Evolutionary conservation across 53 echinoderm and acorn worm genomes (phyloP).

Genomic region (Henricia sp.): DNA sequence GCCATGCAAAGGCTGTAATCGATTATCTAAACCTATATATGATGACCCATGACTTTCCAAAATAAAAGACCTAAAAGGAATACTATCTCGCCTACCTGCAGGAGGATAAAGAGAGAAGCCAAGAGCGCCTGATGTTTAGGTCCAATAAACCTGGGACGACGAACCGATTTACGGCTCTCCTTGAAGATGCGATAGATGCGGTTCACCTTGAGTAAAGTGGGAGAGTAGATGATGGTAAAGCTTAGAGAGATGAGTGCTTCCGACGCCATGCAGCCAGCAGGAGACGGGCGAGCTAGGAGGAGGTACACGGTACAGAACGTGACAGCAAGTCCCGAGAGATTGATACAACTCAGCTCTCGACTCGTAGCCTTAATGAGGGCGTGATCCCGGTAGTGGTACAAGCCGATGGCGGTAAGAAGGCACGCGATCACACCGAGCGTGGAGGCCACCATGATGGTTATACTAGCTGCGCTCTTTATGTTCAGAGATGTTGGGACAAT

Average conservation of each 20-base stretch:
- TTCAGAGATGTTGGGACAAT: slow-evolving; percentile 44
- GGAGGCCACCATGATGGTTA: slow-evolving; percentile 31
- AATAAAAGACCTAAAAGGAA: no score
- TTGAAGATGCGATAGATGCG: slow-evolving; percentile 62
- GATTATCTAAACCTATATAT: no score
- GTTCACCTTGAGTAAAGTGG: slow-evolving; percentile 60
- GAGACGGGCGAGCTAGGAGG: slow-evolving; percentile 16
- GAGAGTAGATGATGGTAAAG: slow-evolving; percentile 59
- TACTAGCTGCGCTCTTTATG: slow-evolving; percentile 38
- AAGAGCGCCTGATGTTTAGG: slow-evolving; percentile 41
- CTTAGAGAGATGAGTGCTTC: slow-evolving; percentile 17
- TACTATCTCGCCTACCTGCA: neutral
- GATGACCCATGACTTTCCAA: no score
- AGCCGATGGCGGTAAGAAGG: slow-evolving; percentile 8
- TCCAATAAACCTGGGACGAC: slow-evolving; percentile 42
- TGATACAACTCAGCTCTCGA: slow-evolving; percentile 27
- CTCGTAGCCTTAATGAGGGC: slow-evolving; percentile 54
- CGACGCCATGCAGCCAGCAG: neutral
- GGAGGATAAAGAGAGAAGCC: neutral
- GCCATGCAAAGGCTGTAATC: no score
- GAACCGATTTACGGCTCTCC: slow-evolving; percentile 43
- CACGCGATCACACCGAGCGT: slow-evolving; percentile 32
- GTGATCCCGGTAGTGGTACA: slow-evolving; percentile 27
- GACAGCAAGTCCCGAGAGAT: neutral
- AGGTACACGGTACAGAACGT: neutral